Evolutionary conservation across 2,797 vertebrate species (phyloP), one percentile per base, ranked within the genome.

Genomic region (Echiichthys vipera): DNA sequence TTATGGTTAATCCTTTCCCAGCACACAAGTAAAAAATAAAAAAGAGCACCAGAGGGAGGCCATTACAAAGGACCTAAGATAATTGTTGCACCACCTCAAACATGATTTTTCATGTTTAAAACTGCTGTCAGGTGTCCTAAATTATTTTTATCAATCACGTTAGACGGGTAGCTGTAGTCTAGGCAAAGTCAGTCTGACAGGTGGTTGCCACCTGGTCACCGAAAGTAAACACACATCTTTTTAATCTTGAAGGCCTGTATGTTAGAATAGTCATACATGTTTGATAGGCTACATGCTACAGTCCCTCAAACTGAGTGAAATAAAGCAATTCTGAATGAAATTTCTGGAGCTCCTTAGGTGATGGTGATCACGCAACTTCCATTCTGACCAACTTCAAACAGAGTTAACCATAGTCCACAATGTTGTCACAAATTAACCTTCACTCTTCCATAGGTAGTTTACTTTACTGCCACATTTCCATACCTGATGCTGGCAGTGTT

Each of bases 381-480:
- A n/a, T n/a, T n/a, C n/a, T n/a, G n/a, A n/a, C n/a, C n/a, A n/a
- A n/a, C n/a, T n/a, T n/a, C n/a, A n/a, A n/a, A n/a, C n/a, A n/a
- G n/a, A n/a, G n/a, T n/a, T n/a, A n/a, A n/a, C n/a, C n/a, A n/a
- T n/a, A 32, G 62, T 25, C 36, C n/a, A 46, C 32, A 22, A 8
- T 29, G n/a, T 65, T 34, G 12, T 3, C 6, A 18, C 11, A 62
- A 43, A 70, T 42, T 7, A 67, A 36, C 11, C 14, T 36, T 24
- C 4, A 24, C 11, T 84, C 18, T 46, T 77, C 32, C 55, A 18
- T 86, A 95, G 95, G 95, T 95, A 6, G 97, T 99, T 10, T 99
- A 99, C 85, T 95, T 99, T 58, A 99, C 98, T 0, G 98, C 97
- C 66, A 99, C 97, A 0, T 99, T 99, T 81, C 98, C 98, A 12